Percentiles rank a stretch among this genome's conserved stretches.
phyloP scores from a whole-genome alignment of 2,797 vertebrate species.

The Nyctibius grandis region DNA sequence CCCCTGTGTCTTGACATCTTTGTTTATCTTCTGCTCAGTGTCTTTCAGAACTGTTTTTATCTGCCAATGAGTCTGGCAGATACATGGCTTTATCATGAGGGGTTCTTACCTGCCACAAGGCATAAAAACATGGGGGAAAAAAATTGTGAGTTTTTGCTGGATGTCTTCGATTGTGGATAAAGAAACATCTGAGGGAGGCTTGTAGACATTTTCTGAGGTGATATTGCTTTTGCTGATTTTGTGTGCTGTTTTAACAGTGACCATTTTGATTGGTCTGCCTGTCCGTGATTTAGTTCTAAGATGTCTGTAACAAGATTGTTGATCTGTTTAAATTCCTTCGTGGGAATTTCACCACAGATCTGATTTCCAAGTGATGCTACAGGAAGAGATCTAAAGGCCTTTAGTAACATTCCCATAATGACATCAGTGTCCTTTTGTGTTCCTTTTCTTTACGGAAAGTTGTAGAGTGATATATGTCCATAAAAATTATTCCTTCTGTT shows the following conservation, averaged over 20 bases:
- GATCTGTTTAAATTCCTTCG: neutral
- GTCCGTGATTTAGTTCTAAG: neutral
- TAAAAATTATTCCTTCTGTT: neutral
- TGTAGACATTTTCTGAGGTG: neutral
- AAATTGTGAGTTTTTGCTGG: neutral
- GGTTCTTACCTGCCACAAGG: neutral
- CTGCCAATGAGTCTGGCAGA: neutral
- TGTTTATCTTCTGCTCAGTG: neutral
- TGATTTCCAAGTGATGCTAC: neutral
- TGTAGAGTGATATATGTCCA: neutral
- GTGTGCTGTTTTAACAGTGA: neutral
- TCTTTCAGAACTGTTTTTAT: neutral
- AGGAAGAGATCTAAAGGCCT: neutral
- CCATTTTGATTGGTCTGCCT: neutral
- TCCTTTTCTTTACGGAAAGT: neutral
- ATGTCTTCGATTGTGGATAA: neutral
- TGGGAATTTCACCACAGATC: neutral
- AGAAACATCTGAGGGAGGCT: neutral
- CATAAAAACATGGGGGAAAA: accelerated
- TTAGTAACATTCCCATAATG: neutral
- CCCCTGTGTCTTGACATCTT: neutral
- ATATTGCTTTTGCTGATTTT: neutral
- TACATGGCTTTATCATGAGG: neutral
- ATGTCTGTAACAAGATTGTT: neutral
- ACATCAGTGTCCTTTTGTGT: neutral